These are phyloP conservation scores for Procavia capensis DNA, from an alignment of 2,113 vertebrate genomes.

Conservation along the genomic window DNA sequence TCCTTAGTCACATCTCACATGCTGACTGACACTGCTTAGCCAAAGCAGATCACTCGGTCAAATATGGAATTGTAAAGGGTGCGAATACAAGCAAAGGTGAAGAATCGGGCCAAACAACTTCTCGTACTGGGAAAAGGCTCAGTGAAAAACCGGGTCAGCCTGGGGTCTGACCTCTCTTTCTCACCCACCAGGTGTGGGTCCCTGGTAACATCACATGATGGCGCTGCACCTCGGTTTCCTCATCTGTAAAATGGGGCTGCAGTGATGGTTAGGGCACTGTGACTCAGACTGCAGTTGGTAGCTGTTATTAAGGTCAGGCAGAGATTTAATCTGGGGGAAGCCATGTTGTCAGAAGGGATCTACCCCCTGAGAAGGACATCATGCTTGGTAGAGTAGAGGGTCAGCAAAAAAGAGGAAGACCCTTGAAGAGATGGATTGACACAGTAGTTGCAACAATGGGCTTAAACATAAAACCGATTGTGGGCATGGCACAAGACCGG, in stretches of 20 bases:
- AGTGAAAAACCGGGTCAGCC: not conserved
- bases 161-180: not conserved
- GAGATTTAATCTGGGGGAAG: not conserved
- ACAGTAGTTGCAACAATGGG: too few relatives aligned
- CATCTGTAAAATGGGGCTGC: not conserved
- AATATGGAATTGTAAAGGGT: not conserved
- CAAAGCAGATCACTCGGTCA: not conserved
- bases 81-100: not conserved
- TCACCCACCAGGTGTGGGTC: not conserved
- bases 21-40: not conserved
- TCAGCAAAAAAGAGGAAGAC: too few relatives aligned
- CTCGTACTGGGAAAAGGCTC: not conserved
- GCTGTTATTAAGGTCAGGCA: not conserved
- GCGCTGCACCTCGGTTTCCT: not conserved
- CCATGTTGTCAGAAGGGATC: too few relatives aligned
- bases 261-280: not conserved
- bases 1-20: not conserved
- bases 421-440: too few relatives aligned
- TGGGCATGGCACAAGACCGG: too few relatives aligned
- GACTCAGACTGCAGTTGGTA: not conserved
- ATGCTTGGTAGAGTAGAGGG: too few relatives aligned
- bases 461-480: too few relatives aligned
- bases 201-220: not conserved
- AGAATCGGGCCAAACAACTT: not conserved
- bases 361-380: too few relatives aligned